Conservation (phyloP, 1,140 invertebrate genomes). For the Monomorium pharaonis region DNA sequence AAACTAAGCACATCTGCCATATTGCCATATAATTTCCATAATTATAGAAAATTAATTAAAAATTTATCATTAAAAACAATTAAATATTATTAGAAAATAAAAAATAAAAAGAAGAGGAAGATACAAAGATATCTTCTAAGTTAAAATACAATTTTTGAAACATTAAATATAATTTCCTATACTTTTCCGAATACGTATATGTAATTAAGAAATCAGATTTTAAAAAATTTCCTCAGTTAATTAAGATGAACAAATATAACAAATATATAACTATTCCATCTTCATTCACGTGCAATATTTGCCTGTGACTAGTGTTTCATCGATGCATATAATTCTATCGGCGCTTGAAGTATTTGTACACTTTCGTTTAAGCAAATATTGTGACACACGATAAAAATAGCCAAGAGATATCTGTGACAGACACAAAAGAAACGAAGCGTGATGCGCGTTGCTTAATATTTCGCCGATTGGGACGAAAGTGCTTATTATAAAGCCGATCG, state of each 20-base stretch:
- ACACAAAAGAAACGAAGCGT: conserved; percentile 17
- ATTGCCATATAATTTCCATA: background rate
- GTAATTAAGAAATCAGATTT: background rate
- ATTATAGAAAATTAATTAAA: background rate
- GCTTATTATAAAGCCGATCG: conserved; percentile 14
- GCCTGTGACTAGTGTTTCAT: background rate
- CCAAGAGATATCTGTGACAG: background rate
- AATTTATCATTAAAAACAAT: background rate
- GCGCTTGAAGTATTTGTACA: background rate
- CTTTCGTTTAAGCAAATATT: conserved; percentile 33
- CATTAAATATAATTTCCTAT: background rate
- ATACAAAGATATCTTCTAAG: background rate
- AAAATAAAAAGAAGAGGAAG: background rate
- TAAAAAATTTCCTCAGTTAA: background rate
- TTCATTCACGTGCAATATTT: background rate
- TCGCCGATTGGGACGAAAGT: background rate
- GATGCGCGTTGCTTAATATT: conserved; percentile 27
- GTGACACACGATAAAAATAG: background rate
- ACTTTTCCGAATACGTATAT: background rate
- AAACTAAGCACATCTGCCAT: background rate
- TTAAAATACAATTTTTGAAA: background rate
- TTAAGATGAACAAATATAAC: background rate
- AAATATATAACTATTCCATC: background rate
- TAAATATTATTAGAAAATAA: background rate
- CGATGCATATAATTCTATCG: background rate